Evolutionary conservation across 2,797 vertebrate genomes (phyloP).

Genomic region (Cuniculus paca): DNA sequence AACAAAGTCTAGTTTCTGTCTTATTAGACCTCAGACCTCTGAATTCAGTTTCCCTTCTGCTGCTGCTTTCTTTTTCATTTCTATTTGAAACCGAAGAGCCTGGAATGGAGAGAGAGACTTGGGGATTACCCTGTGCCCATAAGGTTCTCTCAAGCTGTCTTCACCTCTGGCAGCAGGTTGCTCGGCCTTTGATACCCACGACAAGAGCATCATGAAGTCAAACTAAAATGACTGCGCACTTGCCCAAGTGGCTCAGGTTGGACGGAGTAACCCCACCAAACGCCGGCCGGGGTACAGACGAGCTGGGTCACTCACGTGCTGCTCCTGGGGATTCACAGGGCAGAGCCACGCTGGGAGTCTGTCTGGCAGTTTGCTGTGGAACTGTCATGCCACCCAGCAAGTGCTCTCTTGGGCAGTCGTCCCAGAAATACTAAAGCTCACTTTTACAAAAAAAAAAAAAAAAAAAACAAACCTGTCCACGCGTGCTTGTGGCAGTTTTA

Average conservation of each 20-base stretch:
- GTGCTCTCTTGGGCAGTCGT: background rate
- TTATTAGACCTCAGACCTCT: background rate
- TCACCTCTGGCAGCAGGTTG: background rate
- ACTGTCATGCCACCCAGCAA: background rate
- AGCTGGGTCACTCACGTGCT: accelerated
- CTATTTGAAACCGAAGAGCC: background rate
- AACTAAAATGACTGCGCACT: background rate
- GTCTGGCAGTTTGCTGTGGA: background rate
- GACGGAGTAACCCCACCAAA: no score
- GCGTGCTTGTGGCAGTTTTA: background rate
- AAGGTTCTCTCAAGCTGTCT: background rate
- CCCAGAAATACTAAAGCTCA: background rate
- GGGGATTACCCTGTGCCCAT: background rate
- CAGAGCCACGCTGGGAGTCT: background rate
- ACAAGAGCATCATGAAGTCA: background rate
- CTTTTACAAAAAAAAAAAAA: background rate
- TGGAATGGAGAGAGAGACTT: background rate
- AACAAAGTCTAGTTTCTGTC: background rate
- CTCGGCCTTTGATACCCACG: background rate
- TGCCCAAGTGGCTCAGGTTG: background rate
- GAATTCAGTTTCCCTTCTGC: background rate
- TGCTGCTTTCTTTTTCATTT: background rate
- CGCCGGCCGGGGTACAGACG: background rate
- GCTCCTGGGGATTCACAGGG: background rate
- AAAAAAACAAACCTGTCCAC: no score